Evolutionary conservation across 2,888 invertebrate genomes (phyloP).

Genomic region (Stenichneumon culpator): DNA sequence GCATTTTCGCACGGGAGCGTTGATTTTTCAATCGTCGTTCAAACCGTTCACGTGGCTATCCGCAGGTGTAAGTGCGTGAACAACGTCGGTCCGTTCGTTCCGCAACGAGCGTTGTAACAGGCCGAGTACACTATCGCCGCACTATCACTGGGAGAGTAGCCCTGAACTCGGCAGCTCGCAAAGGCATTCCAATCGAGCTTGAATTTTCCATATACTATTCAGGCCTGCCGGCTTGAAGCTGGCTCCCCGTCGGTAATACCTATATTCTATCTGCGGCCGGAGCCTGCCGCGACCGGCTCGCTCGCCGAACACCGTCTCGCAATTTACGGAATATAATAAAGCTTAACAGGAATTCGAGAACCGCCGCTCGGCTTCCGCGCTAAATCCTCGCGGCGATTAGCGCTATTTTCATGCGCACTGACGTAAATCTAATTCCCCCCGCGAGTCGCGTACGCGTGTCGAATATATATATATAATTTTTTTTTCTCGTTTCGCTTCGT

Average conservation of each 20-base stretch:
- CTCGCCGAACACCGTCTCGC: constrained; percentile 67
- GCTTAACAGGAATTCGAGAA: constrained; percentile 32
- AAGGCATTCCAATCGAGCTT: constrained; percentile 61
- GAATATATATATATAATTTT: background rate
- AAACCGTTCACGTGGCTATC: constrained; percentile 1
- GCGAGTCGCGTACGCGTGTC: constrained; percentile 4
- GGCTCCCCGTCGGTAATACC: background rate
- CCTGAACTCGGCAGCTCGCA: constrained; percentile 59
- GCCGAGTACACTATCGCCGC: constrained; percentile 12
- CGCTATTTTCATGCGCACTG: background rate
- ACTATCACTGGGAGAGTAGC: constrained; percentile 40
- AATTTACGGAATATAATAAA: constrained; percentile 73
- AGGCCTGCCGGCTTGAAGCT: background rate
- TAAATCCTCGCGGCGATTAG: constrained; percentile 64
- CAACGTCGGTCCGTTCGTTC: constrained; percentile 4
- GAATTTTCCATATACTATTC: constrained; percentile 47
- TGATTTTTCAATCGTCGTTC: background rate
- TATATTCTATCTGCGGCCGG: constrained; percentile 22
- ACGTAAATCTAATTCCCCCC: constrained; percentile 47
- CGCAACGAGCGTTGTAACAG: background rate
- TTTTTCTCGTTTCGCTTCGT: constrained; percentile 11
- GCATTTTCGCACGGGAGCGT: background rate
- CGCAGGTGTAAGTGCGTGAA: constrained; percentile 43
- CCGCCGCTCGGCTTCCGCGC: constrained; percentile 51
- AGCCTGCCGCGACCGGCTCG: constrained; percentile 50